Conservation (phyloP, 1,140 invertebrate species). For the Cotesia vestalis region DNA sequence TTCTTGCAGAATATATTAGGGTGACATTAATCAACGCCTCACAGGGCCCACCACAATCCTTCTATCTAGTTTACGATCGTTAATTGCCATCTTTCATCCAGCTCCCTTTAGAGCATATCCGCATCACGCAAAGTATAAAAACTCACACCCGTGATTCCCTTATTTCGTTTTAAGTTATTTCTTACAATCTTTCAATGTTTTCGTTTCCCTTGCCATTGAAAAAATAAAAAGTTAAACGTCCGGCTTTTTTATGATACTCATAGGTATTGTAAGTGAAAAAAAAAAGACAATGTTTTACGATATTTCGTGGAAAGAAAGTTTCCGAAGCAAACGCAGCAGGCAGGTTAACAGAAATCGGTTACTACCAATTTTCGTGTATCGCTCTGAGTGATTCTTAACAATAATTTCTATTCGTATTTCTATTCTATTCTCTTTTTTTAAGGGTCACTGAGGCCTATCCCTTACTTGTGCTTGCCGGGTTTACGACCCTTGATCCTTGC, state of each 20-base stretch:
- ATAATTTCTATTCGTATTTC: conserved; percentile 43
- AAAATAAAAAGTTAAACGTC: conserved; percentile 35
- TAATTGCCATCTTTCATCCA: conserved; percentile 17
- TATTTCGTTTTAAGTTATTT: conserved; percentile 12
- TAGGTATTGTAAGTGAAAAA: conserved; percentile 6
- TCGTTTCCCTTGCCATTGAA: neutral
- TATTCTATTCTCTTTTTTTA: conserved; percentile 43
- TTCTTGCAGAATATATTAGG: neutral
- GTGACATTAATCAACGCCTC: conserved; percentile 27
- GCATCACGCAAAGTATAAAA: conserved; percentile 34
- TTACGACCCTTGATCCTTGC: conserved; percentile 35
- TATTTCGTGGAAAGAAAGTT: conserved; percentile 47
- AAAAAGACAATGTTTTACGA: conserved; percentile 21
- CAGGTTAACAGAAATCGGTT: conserved; percentile 46
- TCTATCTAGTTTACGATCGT: conserved; percentile 36
- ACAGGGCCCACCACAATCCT: conserved; percentile 20
- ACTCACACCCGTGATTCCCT: conserved; percentile 23
- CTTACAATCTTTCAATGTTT: neutral
- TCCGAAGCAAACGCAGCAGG: conserved; percentile 33
- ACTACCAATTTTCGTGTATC: conserved; percentile 41
- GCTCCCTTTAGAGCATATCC: conserved; percentile 24
- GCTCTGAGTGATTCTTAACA: conserved; percentile 33
- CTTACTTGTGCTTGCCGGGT: conserved; percentile 35
- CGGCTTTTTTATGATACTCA: conserved; percentile 25
- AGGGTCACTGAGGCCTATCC: conserved; percentile 32